Percentiles rank a stretch among this genome's conserved stretches.
phyloP scores from a whole-genome alignment of 2,888 invertebrate genomes.

The Phragmatobia fuliginosa region DNA sequence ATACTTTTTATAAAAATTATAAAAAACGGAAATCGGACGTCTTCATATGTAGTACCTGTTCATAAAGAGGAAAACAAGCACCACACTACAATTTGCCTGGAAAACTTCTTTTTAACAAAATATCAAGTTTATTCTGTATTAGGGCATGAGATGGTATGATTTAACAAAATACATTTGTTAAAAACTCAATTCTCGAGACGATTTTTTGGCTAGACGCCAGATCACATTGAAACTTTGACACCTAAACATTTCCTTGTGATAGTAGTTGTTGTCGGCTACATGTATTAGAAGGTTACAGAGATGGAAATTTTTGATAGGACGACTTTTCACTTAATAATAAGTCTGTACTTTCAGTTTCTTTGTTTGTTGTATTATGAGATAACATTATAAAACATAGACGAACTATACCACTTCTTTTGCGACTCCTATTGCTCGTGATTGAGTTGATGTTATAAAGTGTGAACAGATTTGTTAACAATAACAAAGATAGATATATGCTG shows the following conservation, averaged over 20 bases:
- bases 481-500: too few relatives aligned
- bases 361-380: not conserved
- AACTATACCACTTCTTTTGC: too few relatives aligned
- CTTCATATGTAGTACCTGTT: too few relatives aligned
- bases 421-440: too few relatives aligned
- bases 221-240: conserved; percentile 35
- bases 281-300: not conserved
- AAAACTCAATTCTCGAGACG: conserved; percentile 19
- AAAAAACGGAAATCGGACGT: too few relatives aligned
- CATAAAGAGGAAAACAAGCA: not conserved
- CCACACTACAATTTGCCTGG: not conserved
- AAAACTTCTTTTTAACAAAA: not conserved
- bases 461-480: too few relatives aligned
- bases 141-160: conserved; percentile 2
- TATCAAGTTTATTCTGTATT: not conserved
- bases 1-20: too few relatives aligned
- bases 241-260: conserved; percentile 43
- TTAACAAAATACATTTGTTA: conserved; percentile 22
- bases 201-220: conserved; percentile 47
- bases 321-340: not conserved
- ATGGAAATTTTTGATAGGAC: not conserved
- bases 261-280: conserved; percentile 8
- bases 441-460: too few relatives aligned
- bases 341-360: too few relatives aligned
- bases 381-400: not conserved